Conservation (phyloP, 2,113 vertebrate genomes). For the Boleophthalmus pectinirostris region DNA sequence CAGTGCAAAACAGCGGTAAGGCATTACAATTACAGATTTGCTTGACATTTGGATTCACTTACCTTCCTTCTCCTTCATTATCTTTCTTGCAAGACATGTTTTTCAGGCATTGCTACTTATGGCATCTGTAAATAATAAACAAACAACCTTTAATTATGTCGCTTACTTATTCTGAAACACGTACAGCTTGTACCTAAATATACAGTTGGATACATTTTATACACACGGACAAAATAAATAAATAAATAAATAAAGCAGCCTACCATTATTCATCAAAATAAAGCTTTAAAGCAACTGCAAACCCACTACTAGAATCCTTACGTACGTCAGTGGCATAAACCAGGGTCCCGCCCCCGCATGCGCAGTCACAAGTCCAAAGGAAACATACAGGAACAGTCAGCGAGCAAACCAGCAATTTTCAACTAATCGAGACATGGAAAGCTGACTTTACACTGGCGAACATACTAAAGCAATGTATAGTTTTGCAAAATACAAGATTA, state of each 20-base stretch:
- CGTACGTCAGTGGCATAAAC: not conserved
- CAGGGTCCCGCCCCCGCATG: slow-evolving; percentile 38
- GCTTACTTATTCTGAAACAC: not conserved
- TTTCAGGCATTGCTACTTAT: slow-evolving; percentile 52
- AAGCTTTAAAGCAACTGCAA: too few relatives aligned
- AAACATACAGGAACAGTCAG: slow-evolving; percentile 22
- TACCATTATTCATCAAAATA: not conserved
- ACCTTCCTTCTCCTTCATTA: slow-evolving; percentile 60
- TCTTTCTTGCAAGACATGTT: slow-evolving; percentile 72
- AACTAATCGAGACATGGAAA: not conserved
- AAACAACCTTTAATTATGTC: not conserved
- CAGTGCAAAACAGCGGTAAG: not conserved
- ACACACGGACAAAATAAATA: not conserved
- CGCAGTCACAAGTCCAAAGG: slow-evolving; percentile 28
- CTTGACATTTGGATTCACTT: slow-evolving; percentile 1
- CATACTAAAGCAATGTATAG: not conserved
- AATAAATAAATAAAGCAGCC: too few relatives aligned
- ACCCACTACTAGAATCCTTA: not conserved
- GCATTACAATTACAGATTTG: not conserved
- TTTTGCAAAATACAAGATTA: not conserved
- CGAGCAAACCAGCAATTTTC: not conserved
- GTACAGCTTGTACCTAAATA: not conserved
- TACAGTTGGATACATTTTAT: not conserved
- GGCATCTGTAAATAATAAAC: slow-evolving; percentile 47
- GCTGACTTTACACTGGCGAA: not conserved